Percentiles rank a stretch among this genome's conserved stretches.
phyloP scores from a whole-genome alignment of 2,113 vertebrate species.

The Solea solea region DNA sequence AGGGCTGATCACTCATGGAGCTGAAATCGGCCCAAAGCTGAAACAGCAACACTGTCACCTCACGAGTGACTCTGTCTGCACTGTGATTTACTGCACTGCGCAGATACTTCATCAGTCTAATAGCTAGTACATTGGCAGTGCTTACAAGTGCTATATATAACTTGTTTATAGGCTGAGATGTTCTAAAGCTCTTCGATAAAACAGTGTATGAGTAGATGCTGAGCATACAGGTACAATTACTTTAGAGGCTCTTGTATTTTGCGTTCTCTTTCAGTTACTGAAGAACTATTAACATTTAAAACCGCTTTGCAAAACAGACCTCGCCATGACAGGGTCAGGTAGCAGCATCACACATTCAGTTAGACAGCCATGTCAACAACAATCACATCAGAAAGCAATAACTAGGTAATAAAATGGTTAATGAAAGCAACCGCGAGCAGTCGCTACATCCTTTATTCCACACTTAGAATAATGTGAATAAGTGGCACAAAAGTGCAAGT shows the following conservation, averaged over 20 bases:
- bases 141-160: conserved; percentile 4
- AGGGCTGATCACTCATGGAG: conserved; percentile 26
- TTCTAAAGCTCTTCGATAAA: neutral
- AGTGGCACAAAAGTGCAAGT: too few species aligned
- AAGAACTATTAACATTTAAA: too few species aligned
- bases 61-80: neutral
- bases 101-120: neutral
- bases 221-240: neutral
- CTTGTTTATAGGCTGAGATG: neutral
- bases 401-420: too few species aligned
- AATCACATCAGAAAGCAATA: too few species aligned
- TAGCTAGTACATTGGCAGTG: neutral
- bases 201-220: neutral
- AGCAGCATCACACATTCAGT: too few species aligned
- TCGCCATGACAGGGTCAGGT: too few species aligned
- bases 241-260: neutral
- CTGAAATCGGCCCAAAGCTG: conserved; percentile 33
- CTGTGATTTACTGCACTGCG: conserved; percentile 11
- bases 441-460: too few species aligned
- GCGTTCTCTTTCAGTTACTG: too few species aligned
- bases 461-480: too few species aligned
- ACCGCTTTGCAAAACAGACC: too few species aligned
- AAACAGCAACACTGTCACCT: conserved; percentile 13
- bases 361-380: too few species aligned
- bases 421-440: too few species aligned